Evolutionary conservation across 1,140 invertebrate species (phyloP), one percentile per base, ranked within the genome.

Genomic region (Halyomorpha halys): DNA sequence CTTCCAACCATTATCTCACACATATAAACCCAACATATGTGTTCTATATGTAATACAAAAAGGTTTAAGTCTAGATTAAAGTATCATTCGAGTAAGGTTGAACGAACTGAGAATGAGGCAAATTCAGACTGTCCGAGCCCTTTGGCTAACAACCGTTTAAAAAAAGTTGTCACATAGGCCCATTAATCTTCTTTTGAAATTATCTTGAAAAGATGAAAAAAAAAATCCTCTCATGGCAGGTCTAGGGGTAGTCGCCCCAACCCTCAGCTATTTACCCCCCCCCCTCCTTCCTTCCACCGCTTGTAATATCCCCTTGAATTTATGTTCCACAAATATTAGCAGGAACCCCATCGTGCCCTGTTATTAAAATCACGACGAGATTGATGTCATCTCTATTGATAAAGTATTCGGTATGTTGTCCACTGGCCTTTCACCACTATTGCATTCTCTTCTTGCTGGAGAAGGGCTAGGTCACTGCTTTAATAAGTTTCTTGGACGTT

Each of bases 281-380:
- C 5, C 47, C 53, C 51, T 18, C 13, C 51, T 4, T n/a, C n/a
- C n/a, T n/a, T n/a, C n/a, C 51, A 6, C 21, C 21, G 18, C 53
- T 56, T 56, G 53, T 56, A 56, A 56, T 56, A 56, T 13, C 53
- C 53, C 53, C 53, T 39, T 56, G 23, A 56, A 56, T 56, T 56
- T 56, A 56, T 56, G 53, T 56, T 23, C 53, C 53, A 56, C 23
- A 56, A 56, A 56, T 56, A 56, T 56, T 56, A 56, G 53, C 23
- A 21, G 19, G 18, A 25, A 13, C 53, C 53, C 53, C 53, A 56
- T 56, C 23, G 4, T 56, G 15, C 18, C 19, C 23, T 23, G 18
- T 56, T 56, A 56, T 56, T 56, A 56, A 56, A 56, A 56, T 56
- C 53, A 56, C 15, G 18, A 21, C 23, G 53, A 56, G 53, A 56